Conservation (phyloP, 2,888 invertebrate genomes). For the Tribolium freemani region DNA sequence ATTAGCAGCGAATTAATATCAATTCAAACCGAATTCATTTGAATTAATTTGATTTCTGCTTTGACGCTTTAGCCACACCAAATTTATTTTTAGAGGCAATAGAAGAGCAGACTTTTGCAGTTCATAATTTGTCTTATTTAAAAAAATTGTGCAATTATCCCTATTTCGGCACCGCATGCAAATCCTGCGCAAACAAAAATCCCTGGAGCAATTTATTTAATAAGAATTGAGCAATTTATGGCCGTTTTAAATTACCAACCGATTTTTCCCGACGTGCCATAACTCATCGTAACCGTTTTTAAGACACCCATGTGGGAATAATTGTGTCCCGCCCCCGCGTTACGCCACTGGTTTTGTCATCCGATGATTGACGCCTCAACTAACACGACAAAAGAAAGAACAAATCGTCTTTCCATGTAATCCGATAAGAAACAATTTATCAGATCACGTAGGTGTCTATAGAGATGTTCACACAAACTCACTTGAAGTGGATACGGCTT, state of each 20-base stretch:
- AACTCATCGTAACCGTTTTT: background rate
- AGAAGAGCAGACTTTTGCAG: no score
- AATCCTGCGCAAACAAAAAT: conserved; percentile 23
- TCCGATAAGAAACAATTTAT: conserved; percentile 43
- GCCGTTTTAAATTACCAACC: conserved; percentile 13
- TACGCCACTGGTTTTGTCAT: conserved; percentile 1
- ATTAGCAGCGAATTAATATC: conserved; percentile 16
- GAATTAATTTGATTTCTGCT: background rate
- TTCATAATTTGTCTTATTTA: no score
- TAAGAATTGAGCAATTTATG: conserved; percentile 25
- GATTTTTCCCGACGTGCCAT: background rate
- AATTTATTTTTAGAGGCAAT: no score
- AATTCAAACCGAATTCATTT: conserved; percentile 10
- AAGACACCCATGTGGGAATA: background rate
- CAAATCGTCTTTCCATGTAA: conserved; percentile 37
- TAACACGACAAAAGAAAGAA: conserved; percentile 1
- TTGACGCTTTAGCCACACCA: background rate
- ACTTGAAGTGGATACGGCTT: conserved; percentile 58
- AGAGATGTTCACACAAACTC: conserved; percentile 49
- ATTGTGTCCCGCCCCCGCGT: background rate
- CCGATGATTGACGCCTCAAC: no score
- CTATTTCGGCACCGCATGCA: conserved; percentile 7
- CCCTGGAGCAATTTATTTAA: conserved; percentile 25
- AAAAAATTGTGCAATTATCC: no score
- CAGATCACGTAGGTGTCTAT: conserved; percentile 43